Evolutionary conservation across 2,797 vertebrate genomes (phyloP), one percentile per base, ranked within the genome.

Genomic region (Danio kyathit): DNA sequence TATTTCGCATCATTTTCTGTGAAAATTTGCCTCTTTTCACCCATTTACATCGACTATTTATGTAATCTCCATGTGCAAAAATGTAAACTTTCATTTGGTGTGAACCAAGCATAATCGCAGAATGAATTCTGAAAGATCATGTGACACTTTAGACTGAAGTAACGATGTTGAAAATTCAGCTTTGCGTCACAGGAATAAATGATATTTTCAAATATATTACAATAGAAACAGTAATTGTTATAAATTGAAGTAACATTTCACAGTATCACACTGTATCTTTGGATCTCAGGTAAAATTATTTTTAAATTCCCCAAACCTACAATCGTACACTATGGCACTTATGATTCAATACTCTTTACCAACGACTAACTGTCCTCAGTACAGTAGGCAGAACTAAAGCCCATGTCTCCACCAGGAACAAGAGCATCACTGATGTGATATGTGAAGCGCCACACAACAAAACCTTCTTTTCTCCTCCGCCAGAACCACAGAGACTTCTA

Each of bases 401-500:
- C 4, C 4, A 43, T 29, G 12, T n/a, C 72, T 59, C 21, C 76
- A 81, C 71, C 77, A 74, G 85, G 84, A 85, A 72, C 82, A 81
- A 52, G 81, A 63, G 59, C 81, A 90, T 88, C 86, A 87, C 49
- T 29, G 79, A 6, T 51, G 67, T 82, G 80, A 83, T 54, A 44
- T 46, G 66, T 84, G 57, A 83, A 64, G 82, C 56, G 76, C 78
- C 81, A 80, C 81, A 48, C 75, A 91, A 91, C 88, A 90, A 90
- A 91, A 86, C 88, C 83, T 71, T 84, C 75, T 80, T 72, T 83
- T 83, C 80, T 85, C 54, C 76, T 80, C 59, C 51, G 79, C 66
- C 76, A 82, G 90, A 86, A 89, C 86, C 85, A 87, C 79, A 44
- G 85, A 90, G 84, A 85, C 85, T 80, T 79, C 81, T 79, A 82